Base-by-base conservation (phyloP, 1,140 invertebrate genomes). In the Lordiphosa stackelbergi region DNA sequence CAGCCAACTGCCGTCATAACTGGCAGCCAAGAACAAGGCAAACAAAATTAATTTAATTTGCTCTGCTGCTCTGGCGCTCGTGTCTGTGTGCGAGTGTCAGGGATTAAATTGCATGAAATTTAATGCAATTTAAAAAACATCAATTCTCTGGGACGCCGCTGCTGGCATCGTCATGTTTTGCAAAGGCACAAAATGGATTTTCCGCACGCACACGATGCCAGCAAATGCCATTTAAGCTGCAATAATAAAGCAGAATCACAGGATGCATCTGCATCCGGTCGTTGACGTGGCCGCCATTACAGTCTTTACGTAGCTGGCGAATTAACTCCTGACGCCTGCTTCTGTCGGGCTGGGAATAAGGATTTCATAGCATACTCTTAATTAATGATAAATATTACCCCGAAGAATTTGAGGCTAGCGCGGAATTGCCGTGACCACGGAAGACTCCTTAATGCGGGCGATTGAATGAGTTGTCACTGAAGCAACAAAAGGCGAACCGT, bases 381-480 rank as follows among this genome's bases (percentile, higher is more conserved):
- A 81, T 81, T 81, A 73, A 81, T 81, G 59, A 83, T 83, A 81
- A 77, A 79, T 75, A 79, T 79, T 66, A 47, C 52, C 28, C 38
- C 9, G 24, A 48, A 48, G 31, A 42, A 31, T 19, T 31, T 13
- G 54, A 12, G 40, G 22, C 48, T 49, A 12, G 6, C 42, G 19
- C 16, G 24, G 35, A 63, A 46, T 24, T 47, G 36, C 43, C 45
- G 28, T 8, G 38, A 37, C 40, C 48, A 36, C 34, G 5, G 38
- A 38, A 38, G 35, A 10, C 19, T 9, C 12, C 47, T 51, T 9
- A 24, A 22, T 51, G 19, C 35, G 7, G 12, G 9, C 43, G 31
- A 10, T n/a, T 37, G 13, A 48, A 22, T 11, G 10, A 53, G 24
- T 42, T 40, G 42, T 51, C 51, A 34, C 12, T n/a, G 40, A 61